These are phyloP conservation scores for Osmerus eperlanus DNA, from an alignment of 2,113 vertebrate genomes.

Conservation along the genomic window DNA sequence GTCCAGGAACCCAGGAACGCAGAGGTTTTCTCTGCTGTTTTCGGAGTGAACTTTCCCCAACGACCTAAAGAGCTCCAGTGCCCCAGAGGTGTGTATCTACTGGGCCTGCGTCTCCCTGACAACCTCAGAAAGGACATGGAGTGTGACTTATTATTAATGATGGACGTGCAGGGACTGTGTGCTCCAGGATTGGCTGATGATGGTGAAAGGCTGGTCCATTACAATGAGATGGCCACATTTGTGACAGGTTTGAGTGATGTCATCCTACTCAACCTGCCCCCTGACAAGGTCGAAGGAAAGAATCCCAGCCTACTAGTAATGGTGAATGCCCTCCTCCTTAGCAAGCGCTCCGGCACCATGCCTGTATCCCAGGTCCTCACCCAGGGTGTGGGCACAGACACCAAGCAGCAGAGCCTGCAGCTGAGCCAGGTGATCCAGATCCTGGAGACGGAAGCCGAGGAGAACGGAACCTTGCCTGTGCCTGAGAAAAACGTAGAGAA, in stretches of 20 bases:
- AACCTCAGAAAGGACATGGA: constrained; percentile 66
- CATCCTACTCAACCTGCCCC: constrained; percentile 66
- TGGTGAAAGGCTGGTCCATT: constrained; percentile 26
- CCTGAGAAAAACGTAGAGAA: constrained; percentile 12
- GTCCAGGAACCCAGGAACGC: constrained; percentile 59
- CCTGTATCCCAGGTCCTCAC: constrained; percentile 56
- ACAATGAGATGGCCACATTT: constrained; percentile 66
- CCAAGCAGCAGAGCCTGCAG: constrained; percentile 53
- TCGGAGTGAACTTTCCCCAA: constrained; percentile 74
- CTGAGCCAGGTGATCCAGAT: constrained; percentile 53
- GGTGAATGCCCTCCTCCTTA: constrained; percentile 73
- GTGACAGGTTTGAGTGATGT: constrained; percentile 65
- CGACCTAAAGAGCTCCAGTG: constrained; percentile 46
- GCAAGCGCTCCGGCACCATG: constrained; percentile 54
- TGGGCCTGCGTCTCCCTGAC: constrained; percentile 59
- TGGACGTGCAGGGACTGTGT: constrained; percentile 70
- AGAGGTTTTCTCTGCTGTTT: constrained; percentile 79
- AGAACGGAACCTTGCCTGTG: constrained; percentile 11
- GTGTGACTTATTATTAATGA: constrained; percentile 77
- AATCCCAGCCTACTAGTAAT: constrained; percentile 68
- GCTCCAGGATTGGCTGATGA: constrained; percentile 12
- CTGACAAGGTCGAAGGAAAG: constrained; percentile 48
- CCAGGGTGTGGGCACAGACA: constrained; percentile 55
- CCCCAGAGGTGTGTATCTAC: constrained; percentile 69
- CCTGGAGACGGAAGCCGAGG: constrained; percentile 38